These are phyloP conservation scores for Conus ventricosus DNA, from an alignment of 1,140 invertebrate genomes.

Conservation along the genomic window DNA sequence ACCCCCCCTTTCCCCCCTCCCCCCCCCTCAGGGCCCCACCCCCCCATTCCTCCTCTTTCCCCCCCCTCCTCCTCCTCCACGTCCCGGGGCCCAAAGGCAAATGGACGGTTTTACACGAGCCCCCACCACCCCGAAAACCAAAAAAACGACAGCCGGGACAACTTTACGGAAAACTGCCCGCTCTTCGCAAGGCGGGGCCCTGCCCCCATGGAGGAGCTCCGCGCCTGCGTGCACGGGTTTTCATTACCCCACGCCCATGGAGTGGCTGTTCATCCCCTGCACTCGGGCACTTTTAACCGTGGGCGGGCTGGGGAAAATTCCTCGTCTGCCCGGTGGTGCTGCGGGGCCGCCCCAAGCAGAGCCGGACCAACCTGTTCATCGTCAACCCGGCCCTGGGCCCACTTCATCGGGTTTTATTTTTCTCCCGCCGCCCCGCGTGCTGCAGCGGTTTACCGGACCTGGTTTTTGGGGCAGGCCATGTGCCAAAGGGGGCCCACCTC, in stretches of 20 bases:
- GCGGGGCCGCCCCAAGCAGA: conserved; percentile 88
- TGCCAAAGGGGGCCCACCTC: conserved; percentile 90
- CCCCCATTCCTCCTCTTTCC: neutral
- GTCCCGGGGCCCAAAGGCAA: neutral
- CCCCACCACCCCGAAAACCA: neutral
- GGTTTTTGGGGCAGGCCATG: conserved; percentile 87
- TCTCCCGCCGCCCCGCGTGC: conserved; percentile 90
- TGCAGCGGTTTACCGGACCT: conserved; percentile 93
- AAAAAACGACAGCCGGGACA: neutral
- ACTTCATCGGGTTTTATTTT: conserved; percentile 91
- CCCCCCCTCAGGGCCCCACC: neutral
- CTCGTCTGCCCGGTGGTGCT: conserved; percentile 91
- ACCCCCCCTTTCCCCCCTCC: neutral
- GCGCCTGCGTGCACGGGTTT: conserved; percentile 46
- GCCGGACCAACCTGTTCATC: conserved; percentile 94
- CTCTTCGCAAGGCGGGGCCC: conserved; percentile 20
- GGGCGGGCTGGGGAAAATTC: conserved; percentile 91
- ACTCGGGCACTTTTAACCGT: conserved; percentile 83
- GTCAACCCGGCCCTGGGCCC: conserved; percentile 93
- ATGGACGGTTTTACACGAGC: neutral
- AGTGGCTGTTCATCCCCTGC: conserved; percentile 83
- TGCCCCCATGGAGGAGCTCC: conserved; percentile 27
- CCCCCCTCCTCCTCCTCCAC: neutral
- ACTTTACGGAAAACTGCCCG: conserved; percentile 18
- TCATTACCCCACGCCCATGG: conserved; percentile 59